Evolutionary conservation across 2,113 vertebrate species (phyloP), one percentile per base, ranked within the genome.

Genomic region (Dicrurus megarhynchus): DNA sequence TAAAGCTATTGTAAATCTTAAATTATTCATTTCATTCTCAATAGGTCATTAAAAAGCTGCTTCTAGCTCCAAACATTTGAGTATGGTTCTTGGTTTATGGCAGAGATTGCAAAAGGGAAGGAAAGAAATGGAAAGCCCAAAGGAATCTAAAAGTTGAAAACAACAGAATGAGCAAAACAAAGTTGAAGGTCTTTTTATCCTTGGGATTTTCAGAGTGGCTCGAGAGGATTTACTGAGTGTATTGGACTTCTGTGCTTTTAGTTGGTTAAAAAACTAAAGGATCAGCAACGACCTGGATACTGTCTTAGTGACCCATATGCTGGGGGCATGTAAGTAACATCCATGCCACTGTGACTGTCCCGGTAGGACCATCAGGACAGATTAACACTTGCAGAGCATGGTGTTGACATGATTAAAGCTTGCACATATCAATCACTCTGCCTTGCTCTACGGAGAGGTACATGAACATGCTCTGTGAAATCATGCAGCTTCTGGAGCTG

Each of bases 21-120:
- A 95, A 96, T 96, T 95, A 96, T 95, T 96, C 6, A 92, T 93
- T 92, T 96, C 5, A 69, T 89, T 90, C 73, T 81, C 80, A 76
- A 87, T 63, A 92, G 47, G 65, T 90, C 26, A 17, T 96, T 95
- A 93, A 89, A 86, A 93, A 89, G 6, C 28, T 50, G 92, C 30
- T 81, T 89, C 76, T 70, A 78, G 12, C 33, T 77, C 90, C 88
- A 79, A 73, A 53, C 37, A 50, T 77, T 92, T 74, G 52, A 81
- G n/a, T 84, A 75, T 18, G 14, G 42, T 57, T 78, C 60, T 68
- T 65, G 60, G 21, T 90, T 83, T 93, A 60, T 60, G 26, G 23
- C 0, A 7, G 83, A 57, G 32, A 37, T 46, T 2, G 20, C 64
- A 75, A 39, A 86, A 81, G 24, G 24, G 47, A 86, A 30, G 16